Evolutionary conservation across 2,113 vertebrate species (phyloP).

Genomic region (Larimichthys crocea): DNA sequence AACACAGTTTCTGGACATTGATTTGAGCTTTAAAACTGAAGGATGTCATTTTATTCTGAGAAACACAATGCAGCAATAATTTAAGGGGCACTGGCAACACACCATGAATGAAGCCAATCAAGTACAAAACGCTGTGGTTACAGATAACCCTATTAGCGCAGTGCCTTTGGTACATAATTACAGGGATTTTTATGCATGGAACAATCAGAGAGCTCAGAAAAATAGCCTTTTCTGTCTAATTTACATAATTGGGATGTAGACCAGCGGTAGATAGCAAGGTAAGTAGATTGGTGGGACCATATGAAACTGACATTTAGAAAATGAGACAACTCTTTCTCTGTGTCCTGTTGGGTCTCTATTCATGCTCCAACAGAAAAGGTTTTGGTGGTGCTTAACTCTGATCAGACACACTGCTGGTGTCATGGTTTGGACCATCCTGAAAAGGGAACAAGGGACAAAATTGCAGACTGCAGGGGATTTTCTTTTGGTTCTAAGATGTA

Average conservation of each 20-base stretch:
- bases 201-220: slow-evolving; percentile 36
- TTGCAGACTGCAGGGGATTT: slow-evolving; percentile 14
- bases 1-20: background rate
- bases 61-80: slow-evolving; percentile 48
- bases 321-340: slow-evolving; percentile 32
- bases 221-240: slow-evolving; percentile 32
- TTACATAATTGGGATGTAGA: slow-evolving; percentile 57
- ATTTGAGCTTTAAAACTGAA: slow-evolving; percentile 1
- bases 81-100: slow-evolving; percentile 35
- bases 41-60: slow-evolving; percentile 2
- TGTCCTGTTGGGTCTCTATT: background rate
- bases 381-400: slow-evolving; percentile 12
- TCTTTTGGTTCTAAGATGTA: slow-evolving; percentile 6
- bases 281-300: slow-evolving; percentile 1
- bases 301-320: slow-evolving; percentile 47
- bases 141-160: slow-evolving; percentile 41
- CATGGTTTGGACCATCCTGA: slow-evolving; percentile 7
- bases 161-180: slow-evolving; percentile 51
- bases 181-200: slow-evolving; percentile 41
- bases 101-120: slow-evolving; percentile 58
- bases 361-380: background rate
- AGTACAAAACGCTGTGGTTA: slow-evolving; percentile 40
- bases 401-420: slow-evolving; percentile 19
- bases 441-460: slow-evolving; percentile 22
- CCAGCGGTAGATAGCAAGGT: slow-evolving; percentile 3